A percentile compares a stretch with the other conserved stretches of the same genome.
phyloP scores from a whole-genome alignment of 2,888 invertebrate genomes.

The Copidosoma aretas region DNA sequence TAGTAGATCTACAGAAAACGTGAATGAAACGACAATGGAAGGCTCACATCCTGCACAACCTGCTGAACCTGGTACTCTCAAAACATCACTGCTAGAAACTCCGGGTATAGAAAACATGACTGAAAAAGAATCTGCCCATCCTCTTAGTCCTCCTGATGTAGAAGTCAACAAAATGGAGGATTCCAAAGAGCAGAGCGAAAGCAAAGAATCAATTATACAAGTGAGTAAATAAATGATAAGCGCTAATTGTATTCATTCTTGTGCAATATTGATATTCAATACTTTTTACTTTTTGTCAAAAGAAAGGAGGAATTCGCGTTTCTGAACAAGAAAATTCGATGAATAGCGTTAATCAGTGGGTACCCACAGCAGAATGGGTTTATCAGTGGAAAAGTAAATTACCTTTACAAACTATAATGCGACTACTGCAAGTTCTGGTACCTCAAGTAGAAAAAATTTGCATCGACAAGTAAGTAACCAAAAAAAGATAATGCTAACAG shows the following conservation, averaged over 20 bases:
- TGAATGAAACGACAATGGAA: constrained; percentile 76
- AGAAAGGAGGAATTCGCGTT: constrained; percentile 73
- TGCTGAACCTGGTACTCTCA: constrained; percentile 90
- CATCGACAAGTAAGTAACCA: constrained; percentile 70
- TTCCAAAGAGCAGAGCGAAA: constrained; percentile 25
- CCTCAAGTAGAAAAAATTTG: constrained; percentile 99
- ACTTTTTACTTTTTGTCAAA: constrained; percentile 37
- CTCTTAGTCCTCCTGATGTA: constrained; percentile 59
- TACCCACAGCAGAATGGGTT: constrained; percentile 96
- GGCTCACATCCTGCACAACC: constrained; percentile 84
- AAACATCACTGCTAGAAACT: constrained; percentile 88
- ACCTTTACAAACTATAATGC: constrained; percentile 98
- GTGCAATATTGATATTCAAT: constrained; percentile 16
- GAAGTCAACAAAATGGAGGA: constrained; percentile 45
- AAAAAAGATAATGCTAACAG: background rate
- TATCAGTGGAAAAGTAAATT: constrained; percentile 95
- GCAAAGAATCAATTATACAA: constrained; percentile 57
- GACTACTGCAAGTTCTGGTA: constrained; percentile 95
- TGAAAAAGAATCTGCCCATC: constrained; percentile 91
- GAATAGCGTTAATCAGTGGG: constrained; percentile 70
- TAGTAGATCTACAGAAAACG: constrained; percentile 64
- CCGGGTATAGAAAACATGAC: constrained; percentile 94
- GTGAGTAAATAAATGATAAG: constrained; percentile 48
- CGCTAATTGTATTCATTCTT: background rate
- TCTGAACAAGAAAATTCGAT: constrained; percentile 57